Evolutionary conservation across 2,113 vertebrate species (phyloP).

Genomic region (Tachycineta bicolor): DNA sequence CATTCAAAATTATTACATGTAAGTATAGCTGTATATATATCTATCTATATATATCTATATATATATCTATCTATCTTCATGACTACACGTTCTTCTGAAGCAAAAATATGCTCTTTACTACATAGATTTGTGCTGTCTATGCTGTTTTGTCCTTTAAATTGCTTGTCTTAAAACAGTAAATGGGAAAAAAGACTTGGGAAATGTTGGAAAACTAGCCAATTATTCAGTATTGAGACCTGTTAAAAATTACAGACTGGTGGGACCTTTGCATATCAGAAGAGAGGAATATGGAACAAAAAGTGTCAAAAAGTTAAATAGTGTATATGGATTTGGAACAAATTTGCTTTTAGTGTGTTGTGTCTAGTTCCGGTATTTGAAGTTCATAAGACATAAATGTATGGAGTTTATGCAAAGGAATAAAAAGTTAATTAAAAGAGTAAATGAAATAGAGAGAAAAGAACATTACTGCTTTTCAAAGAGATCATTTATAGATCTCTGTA

Average conservation of each 20-base stretch:
- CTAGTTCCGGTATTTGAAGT: not conserved
- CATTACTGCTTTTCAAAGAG: not conserved
- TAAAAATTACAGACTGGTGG: not conserved
- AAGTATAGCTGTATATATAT: conserved; percentile 76
- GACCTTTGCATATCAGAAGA: not conserved
- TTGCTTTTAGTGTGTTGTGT: not conserved
- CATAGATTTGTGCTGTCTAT: not conserved
- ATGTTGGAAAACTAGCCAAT: not conserved
- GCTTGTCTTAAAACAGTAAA: not conserved
- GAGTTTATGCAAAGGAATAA: not conserved
- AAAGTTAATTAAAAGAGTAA: not conserved
- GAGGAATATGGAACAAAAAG: not conserved
- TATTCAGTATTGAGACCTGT: not conserved
- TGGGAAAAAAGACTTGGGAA: not conserved
- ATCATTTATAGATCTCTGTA: not conserved
- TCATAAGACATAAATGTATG: not conserved
- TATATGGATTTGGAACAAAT: not conserved
- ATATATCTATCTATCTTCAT: not conserved
- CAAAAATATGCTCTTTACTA: not conserved
- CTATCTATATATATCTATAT: not conserved
- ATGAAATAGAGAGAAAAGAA: not conserved
- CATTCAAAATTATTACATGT: conserved; percentile 86
- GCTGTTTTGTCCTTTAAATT: not conserved
- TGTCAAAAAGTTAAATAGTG: not conserved
- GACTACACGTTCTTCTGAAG: not conserved